Evolutionary conservation across 2,113 vertebrate species (phyloP), one percentile per base, ranked within the genome.

Genomic region (Ceratotherium simum): DNA sequence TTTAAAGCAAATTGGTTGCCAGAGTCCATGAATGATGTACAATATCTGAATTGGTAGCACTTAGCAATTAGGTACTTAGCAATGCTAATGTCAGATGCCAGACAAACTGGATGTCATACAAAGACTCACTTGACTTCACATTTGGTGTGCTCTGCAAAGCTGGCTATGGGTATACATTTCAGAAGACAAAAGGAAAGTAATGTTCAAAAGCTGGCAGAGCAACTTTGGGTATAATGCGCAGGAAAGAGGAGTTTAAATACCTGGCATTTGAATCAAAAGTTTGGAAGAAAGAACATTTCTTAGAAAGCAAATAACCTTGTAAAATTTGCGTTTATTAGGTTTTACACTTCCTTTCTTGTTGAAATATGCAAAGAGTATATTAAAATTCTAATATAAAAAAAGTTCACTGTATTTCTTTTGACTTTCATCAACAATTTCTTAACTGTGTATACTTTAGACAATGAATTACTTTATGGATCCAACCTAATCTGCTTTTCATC

Each of bases 1-100:
- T 20, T 93, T 62, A 73, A 70, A 83, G 88, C 82, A 88, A 94
- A 96, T 42, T 86, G 79, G 83, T 96, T 62, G 94, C 76, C 5
- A 98, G 58, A 31, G 5, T 18, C 69, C 39, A 72, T 75, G 69
- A 73, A 75, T 72, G 97, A 92, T 48, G 90, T 42, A 83, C 84
- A 58, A 5, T 62, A 91, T 33, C 39, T 84, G 96, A 90, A 69
- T 70, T 33, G 48, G 90, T 85, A 73, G 85, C 89, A 31, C 96
- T 88, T 7, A 91, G 92, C 51, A 72, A 29, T n/a, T 69, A 69
- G 31, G 90, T 62, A 73, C 78, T 97, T 89, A 97, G 90, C 96
- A 83, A 85, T 42, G 98, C 94, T 98, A 98, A 98, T 98, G 98
- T 98, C 98, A 97, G 98, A 96, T 67, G 96, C 97, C 98, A 98